These are phyloP conservation scores for Anastrepha ludens DNA, from an alignment of 1,140 invertebrate genomes.

Conservation along the genomic window DNA sequence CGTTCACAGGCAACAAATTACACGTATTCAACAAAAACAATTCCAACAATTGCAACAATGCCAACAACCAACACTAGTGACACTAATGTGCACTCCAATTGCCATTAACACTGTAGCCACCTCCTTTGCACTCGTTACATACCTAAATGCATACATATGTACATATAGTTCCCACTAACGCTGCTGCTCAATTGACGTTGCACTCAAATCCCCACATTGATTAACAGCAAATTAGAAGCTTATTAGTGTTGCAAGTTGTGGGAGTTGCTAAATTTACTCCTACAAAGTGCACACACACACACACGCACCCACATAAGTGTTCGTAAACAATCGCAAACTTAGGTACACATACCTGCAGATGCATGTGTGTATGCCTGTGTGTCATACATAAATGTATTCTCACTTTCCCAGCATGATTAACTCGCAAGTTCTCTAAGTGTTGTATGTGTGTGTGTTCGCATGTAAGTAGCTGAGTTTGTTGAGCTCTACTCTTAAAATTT, in stretches of 20 bases:
- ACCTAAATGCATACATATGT: background rate
- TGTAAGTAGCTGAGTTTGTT: background rate
- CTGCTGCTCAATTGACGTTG: conserved; percentile 45
- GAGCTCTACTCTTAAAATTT: conserved; percentile 5
- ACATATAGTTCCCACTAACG: background rate
- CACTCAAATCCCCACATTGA: conserved; percentile 52
- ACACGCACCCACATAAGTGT: background rate
- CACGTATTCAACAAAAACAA: conserved; percentile 23
- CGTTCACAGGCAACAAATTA: conserved; percentile 41
- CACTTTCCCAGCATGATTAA: background rate
- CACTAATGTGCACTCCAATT: conserved; percentile 28
- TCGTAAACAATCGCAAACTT: conserved; percentile 25
- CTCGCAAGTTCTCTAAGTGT: background rate
- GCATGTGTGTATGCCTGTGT: background rate
- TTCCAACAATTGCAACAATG: background rate
- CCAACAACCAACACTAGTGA: conserved; percentile 20
- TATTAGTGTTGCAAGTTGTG: conserved; percentile 51
- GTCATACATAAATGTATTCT: background rate
- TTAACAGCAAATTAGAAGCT: conserved; percentile 50
- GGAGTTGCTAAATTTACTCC: conserved; percentile 26
- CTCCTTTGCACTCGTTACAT: background rate
- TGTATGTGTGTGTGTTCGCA: background rate
- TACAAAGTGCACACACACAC: background rate
- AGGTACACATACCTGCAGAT: background rate
- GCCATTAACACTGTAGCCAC: conserved; percentile 39